Evolutionary conservation across 2,113 vertebrate genomes (phyloP), one percentile per base, ranked within the genome.

Genomic region (Tetrao urogallus): DNA sequence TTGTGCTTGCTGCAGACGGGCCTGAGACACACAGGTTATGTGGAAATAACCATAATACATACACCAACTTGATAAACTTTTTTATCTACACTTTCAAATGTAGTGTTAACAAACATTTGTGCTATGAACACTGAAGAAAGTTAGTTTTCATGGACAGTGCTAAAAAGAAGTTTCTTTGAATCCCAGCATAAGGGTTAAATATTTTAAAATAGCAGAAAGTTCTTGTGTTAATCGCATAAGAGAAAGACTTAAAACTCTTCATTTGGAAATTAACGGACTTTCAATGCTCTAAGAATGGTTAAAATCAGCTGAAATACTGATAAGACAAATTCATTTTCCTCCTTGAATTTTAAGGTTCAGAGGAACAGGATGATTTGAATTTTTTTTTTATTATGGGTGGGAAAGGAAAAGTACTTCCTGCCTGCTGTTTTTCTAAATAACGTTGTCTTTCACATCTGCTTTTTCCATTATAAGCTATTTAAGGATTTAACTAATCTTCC

Each of bases 1-100:
- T 58, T 8, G 22, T 38, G 40, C 22, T 10, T 1, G 0, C 3
- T 42, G n/a, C 19, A 0, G 0, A 38, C 8, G 34, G 6, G 2
- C 2, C 56, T 30, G 20, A 4, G 43, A 15, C 60, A 61, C 34
- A 17, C 24, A 72, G 32, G 18, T 79, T 69, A 45, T n/a, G 57
- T 6, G 32, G 66, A 80, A 71, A 73, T 50, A 88, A 43, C 11
- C 24, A 75, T 38, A 54, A 85, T 4, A 77, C 17, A 72, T 20
- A 65, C 28, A 40, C 3, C 40, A 45, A 78, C 86, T 50, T 42
- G 3, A 1, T 32, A 36, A 86, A 79, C 92, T 60, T 19, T 56
- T 74, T 52, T 13, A 69, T 16, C 50, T 75, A 58, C 5, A 2
- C 32, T 32, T 80, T 72, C 43, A 64, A 75, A 56, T 36, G 77